Evolutionary conservation across 2,113 vertebrate genomes (phyloP).

Genomic region (Cryptoleucopteryx plumbea): DNA sequence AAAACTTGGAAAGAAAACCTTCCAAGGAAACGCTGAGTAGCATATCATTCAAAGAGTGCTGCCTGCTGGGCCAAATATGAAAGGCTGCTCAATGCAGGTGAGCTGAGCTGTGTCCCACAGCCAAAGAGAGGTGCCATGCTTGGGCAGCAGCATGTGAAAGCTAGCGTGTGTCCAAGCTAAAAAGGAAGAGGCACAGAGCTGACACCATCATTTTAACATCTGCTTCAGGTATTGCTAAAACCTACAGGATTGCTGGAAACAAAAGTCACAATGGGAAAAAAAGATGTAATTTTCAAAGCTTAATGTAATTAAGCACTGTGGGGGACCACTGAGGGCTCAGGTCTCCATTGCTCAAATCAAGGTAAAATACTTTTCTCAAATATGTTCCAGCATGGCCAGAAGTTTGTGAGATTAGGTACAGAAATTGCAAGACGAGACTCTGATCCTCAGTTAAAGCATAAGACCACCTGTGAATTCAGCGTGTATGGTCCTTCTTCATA

Average conservation of each 20-base stretch:
- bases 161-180: not conserved
- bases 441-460: not conserved
- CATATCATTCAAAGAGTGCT: not conserved
- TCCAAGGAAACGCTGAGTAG: not conserved
- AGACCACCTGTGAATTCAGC: not conserved
- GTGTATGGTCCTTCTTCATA: not conserved
- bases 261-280: not conserved
- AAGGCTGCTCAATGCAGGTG: not conserved
- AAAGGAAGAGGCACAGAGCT: not conserved
- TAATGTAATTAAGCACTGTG: too few relatives aligned
- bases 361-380: not conserved
- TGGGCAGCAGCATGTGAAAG: not conserved
- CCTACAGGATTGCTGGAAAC: not conserved
- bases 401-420: not conserved
- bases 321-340: not conserved
- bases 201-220: not conserved
- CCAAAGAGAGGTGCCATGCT: not conserved
- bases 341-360: not conserved
- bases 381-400: not conserved
- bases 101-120: not conserved
- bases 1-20: not conserved
- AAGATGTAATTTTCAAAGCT: not conserved
- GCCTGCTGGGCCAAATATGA: not conserved
- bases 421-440: not conserved
- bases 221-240: not conserved